Conservation (phyloP, 2,797 vertebrate genomes). For the Limosa lapponica region DNA sequence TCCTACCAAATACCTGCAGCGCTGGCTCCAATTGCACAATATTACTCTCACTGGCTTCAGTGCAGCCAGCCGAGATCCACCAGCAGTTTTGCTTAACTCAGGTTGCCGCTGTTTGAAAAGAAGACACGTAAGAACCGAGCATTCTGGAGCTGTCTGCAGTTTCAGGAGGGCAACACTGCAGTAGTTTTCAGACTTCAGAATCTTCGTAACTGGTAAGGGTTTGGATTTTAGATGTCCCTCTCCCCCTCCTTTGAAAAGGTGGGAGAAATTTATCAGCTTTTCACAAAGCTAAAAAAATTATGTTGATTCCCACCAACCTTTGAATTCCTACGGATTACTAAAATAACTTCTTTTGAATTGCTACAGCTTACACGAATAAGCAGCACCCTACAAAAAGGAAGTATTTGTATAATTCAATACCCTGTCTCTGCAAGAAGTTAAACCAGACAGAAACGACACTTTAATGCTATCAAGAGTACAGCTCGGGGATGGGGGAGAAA, state of each 20-base stretch:
- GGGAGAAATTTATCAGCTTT: not conserved
- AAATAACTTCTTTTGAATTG: not conserved
- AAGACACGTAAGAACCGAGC: accelerated
- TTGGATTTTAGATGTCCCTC: not conserved
- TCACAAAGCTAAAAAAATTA: not conserved
- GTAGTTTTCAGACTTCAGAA: not conserved
- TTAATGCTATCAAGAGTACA: not conserved
- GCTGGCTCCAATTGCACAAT: not conserved
- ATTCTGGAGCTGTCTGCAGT: not conserved
- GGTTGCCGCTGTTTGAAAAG: not conserved
- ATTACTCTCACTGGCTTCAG: accelerated
- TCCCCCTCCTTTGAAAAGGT: not conserved
- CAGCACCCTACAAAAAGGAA: not conserved
- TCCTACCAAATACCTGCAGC: not conserved
- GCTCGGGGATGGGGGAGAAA: not conserved
- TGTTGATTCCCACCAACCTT: not conserved
- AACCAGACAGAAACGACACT: not conserved
- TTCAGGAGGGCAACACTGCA: not conserved
- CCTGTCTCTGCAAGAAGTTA: not conserved
- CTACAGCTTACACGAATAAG: not conserved
- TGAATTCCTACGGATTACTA: not conserved
- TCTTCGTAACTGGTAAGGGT: accelerated
- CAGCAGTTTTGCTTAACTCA: not conserved
- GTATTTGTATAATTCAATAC: not conserved
- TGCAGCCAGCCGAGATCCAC: not conserved